A percentile compares a stretch with the other conserved stretches of the same genome.
These are phyloP conservation scores for Drosophila stalkeri DNA, from an alignment of 2,888 invertebrate species.

Conservation along the genomic window DNA sequence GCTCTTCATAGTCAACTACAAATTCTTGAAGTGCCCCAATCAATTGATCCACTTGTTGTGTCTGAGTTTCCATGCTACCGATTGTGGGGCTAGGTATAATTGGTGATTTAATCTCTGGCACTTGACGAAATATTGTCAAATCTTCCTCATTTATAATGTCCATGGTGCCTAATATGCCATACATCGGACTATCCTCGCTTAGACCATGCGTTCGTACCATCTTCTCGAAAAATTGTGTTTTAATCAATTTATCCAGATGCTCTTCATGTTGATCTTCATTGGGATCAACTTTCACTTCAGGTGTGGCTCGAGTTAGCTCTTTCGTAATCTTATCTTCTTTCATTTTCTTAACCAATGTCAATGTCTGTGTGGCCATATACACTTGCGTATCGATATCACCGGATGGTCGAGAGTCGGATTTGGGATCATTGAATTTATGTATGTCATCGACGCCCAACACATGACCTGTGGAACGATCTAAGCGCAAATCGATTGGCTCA, in stretches of 20 bases:
- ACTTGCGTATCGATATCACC: not conserved
- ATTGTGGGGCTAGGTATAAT: not conserved
- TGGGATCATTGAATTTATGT: not conserved
- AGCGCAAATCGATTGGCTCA: conserved; percentile 19
- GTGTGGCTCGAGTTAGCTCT: not conserved
- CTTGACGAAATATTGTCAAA: conserved; percentile 18
- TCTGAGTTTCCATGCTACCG: conserved; percentile 28
- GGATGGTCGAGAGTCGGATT: not conserved
- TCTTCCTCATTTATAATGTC: conserved; percentile 39
- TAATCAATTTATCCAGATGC: conserved; percentile 13
- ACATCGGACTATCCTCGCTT: not conserved
- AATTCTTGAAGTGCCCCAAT: conserved; percentile 28
- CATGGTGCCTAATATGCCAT: conserved; percentile 38
- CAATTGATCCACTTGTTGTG: conserved; percentile 22
- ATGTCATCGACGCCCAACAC: conserved; percentile 30
- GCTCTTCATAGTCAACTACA: not conserved
- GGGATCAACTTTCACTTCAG: not conserved
- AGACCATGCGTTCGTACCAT: fast-evolving
- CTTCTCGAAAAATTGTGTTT: not conserved
- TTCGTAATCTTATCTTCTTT: conserved; percentile 47
- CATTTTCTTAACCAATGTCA: conserved; percentile 42
- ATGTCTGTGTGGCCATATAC: conserved; percentile 3
- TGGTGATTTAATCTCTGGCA: not conserved
- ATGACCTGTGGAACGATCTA: not conserved
- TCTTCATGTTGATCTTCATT: not conserved